Base-by-base conservation (phyloP, 2,797 vertebrate genomes). In the Yasuhikotakia modesta region DNA sequence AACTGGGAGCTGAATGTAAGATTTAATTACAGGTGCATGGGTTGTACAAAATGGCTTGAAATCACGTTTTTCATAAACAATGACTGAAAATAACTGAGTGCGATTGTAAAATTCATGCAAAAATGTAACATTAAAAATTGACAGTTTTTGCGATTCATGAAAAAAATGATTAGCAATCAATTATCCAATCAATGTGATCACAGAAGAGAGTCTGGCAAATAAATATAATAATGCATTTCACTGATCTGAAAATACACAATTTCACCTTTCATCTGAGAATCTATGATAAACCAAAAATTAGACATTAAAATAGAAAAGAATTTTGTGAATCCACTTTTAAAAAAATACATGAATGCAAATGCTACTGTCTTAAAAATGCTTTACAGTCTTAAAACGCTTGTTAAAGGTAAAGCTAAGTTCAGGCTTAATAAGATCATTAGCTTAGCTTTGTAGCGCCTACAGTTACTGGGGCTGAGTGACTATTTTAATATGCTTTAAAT, bases 151-250 rank as follows among this genome's bases (percentile, higher is more conserved):
- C 79, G 73, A 57, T 75, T 66, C 30, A 71, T 35, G 67, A 73
- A 60, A 73, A n/a, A 69, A 60, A 52, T 70, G 50, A 57, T 74
- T 77, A 68, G 63, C 52, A 82, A 65, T 27, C 4, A 27, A 27
- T 27, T 27, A 27, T 78, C 70, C 50, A n/a, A 27, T 52, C 16
- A 53, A 30, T 13, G 35, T 80, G 80, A 77, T 76, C 24, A 50
- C 74, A 43, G 39, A 79, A 21, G 46, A 58, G 73, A 75, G 70
- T 80, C 43, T 73, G 75, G 21, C 61, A 70, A 80, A 72, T 30
- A 78, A 82, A 68, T 27, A 69, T 65, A 76, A 80, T 78, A 76
- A 81, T 79, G 22, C 61, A 53, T 78, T 82, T 76, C 78, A 69
- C 52, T 52, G 60, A 53, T 68, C 66, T 81, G 70, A 57, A 80